Evolutionary conservation across 2,888 invertebrate genomes (phyloP).

Genomic region (Ophion slaviceki): DNA sequence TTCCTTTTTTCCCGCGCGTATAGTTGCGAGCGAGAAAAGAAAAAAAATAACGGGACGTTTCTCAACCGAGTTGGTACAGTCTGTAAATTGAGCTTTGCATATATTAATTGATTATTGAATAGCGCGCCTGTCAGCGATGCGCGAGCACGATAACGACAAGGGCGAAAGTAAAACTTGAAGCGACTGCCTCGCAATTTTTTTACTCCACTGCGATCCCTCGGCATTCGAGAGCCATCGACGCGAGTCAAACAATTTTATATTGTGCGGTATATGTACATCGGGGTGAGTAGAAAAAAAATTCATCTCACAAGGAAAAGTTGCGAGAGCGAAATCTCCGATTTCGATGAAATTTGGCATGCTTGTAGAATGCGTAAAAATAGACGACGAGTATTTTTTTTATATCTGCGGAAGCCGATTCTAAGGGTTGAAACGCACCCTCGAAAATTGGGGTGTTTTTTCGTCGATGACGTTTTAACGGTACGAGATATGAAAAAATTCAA

Average conservation of each 20-base stretch:
- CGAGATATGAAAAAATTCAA: no score
- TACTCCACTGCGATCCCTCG: neutral
- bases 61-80: slow-evolving; percentile 46
- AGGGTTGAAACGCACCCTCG: no score
- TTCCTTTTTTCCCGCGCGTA: neutral
- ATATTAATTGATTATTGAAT: slow-evolving; percentile 11
- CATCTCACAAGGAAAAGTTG: neutral
- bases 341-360: no score
- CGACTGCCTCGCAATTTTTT: neutral
- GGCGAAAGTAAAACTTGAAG: slow-evolving; percentile 5
- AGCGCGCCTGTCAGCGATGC: neutral
- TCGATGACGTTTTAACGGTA: no score
- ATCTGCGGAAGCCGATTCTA: no score
- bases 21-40: neutral
- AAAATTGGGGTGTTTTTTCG: no score
- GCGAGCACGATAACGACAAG: slow-evolving; percentile 4
- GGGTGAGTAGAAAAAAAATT: neutral
- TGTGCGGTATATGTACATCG: neutral
- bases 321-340: no score
- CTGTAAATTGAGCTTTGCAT: slow-evolving; percentile 57
- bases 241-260: neutral
- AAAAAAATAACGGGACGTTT: slow-evolving; percentile 26
- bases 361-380: no score
- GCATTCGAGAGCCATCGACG: neutral
- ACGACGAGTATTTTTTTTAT: no score